Base-by-base conservation (phyloP, 2,888 invertebrate genomes). In the Conistra vaccinii region DNA sequence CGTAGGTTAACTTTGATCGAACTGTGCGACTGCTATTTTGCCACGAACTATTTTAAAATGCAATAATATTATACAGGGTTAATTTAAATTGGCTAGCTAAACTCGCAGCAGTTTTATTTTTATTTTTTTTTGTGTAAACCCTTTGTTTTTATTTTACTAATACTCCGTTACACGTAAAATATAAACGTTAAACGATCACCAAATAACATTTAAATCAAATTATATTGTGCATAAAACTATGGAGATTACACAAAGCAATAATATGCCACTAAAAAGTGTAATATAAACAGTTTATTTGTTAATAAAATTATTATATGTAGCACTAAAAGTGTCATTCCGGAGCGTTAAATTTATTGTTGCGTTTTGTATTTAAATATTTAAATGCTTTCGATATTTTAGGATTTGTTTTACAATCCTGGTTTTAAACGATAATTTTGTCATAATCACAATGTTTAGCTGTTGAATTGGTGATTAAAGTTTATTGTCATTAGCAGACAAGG, bases 251-350 rank as follows among this genome's bases (percentile, higher is more conserved):
- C 69, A n/a, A 55, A 73, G 58, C 74, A 70, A 66, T 86, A 83
- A 83, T 81, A 71, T 72, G 73, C 20, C 67, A 85, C 81, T 86
- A 81, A 86, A 75, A 86, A 69, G 7, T 63, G 79, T 57, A 74
- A 77, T 76, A 86, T 76, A 86, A 83, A 75, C 76, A 61, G 62
- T 85, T 83, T 81, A 81, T 83, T 80, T 73, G 80, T 76, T 83
- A 75, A 78, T 86, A 85, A 86, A 85, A 81, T 83, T 79, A 80
- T 84, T 82, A 80, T 76, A 66, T 42, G 78, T 65, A 9, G 26
- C 78, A 86, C 77, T 86, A 78, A 84, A 85, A 80, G 66, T 74
- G 82, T 72, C 80, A 76, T 82, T 80, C 23, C 10, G 42, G 45
- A 58, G 63, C 32, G 73, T 68, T 55, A 12, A 51, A 35, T 80